Conservation (phyloP, 2,888 invertebrate species). For the Leistus spinibarbis region DNA sequence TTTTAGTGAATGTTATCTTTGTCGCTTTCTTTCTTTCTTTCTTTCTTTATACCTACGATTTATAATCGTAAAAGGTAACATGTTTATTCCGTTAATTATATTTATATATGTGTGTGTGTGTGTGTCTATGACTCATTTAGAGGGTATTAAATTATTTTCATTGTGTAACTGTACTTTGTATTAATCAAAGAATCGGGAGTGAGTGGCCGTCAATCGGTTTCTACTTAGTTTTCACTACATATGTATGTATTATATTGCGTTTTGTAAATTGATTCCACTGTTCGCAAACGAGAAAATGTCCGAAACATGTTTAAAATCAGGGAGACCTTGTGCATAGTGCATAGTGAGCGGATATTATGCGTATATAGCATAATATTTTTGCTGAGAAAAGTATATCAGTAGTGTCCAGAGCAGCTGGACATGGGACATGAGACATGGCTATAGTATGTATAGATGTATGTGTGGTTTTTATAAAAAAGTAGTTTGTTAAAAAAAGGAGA, state of each 20-base stretch:
- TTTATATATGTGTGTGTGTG: constrained; percentile 4
- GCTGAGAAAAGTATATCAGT: not conserved
- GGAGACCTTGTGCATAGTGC: too few relatives aligned
- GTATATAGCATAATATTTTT: not conserved
- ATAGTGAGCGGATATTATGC: too few relatives aligned
- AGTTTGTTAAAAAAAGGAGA: not conserved
- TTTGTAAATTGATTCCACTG: too few relatives aligned
- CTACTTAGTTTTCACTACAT: too few relatives aligned
- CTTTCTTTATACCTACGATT: constrained; percentile 9
- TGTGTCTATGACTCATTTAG: constrained; percentile 10
- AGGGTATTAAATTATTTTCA: not conserved
- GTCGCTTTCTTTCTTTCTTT: not conserved
- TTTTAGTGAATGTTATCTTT: not conserved
- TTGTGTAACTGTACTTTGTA: not conserved
- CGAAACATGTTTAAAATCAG: too few relatives aligned
- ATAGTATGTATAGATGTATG: not conserved
- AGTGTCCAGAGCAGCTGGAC: not conserved
- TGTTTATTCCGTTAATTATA: constrained; percentile 17
- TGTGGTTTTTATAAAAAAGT: not conserved
- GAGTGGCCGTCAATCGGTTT: not conserved
- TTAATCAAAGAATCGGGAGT: not conserved
- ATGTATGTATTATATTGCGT: too few relatives aligned
- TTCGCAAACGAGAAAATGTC: too few relatives aligned
- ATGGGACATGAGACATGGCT: not conserved
- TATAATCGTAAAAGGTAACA: constrained; percentile 25